Evolutionary conservation across 2,113 vertebrate species (phyloP), one percentile per base, ranked within the genome.

Genomic region (Fregata magnificens): DNA sequence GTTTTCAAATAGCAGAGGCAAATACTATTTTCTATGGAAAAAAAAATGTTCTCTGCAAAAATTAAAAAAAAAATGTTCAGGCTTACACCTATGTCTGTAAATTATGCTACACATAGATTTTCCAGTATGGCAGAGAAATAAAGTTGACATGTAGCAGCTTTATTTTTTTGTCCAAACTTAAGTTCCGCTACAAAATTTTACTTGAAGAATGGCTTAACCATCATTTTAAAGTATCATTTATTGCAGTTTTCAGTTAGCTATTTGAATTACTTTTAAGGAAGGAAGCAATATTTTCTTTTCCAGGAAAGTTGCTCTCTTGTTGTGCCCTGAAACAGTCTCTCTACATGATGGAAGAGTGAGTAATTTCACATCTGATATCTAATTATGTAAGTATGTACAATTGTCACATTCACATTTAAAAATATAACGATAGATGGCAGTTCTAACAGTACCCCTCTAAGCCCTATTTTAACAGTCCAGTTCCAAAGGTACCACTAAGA

Each of bases 241-340:
- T 38, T 47, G 10, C 15, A n/a, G 7, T 36, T 84, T 93, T 44
- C 11, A 31, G 2, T 31, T 49, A 44, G 1, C 5, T 47, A 13
- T 73, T 40, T 34, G 10, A 66, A 58, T 45, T 29, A 26, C 31
- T 9, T 36, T 73, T 47, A 38, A 80, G 63, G 8, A 59, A 45
- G 5, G 1, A 8, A 34, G 6, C 4, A 42, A 15, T 20, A 21
- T 15, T 31, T 9, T 63, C 11, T 38, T 32, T 34, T 8, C 26
- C 17, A 16, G 6, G 7, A 70, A 72, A 66, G 1, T 14, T 62
- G 0, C 5, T 31, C 2, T 78, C 11, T 62, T 3, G 1, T 22
- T n/a, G 16, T 82, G 10, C 20, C 9, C 12, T 42, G 11, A 62
- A 66, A 49, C 3, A 4, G 31, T 25, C 3, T 63, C 72, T 55